Conservation (phyloP, 1,140 invertebrate species). For the Dolichoris vasculosae region DNA sequence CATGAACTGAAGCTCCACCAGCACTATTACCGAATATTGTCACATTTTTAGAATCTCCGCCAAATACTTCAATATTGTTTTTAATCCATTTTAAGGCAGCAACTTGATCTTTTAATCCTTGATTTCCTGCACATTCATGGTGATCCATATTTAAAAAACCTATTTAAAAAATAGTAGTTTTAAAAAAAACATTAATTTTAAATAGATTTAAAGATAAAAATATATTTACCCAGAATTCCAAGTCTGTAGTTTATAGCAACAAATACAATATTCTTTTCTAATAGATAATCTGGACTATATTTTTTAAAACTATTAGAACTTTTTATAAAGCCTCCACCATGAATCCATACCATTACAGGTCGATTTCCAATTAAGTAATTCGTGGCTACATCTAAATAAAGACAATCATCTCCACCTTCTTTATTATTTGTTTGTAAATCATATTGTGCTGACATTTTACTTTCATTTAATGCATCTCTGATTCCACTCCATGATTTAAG, state of each 20-base stretch:
- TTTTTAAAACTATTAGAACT: slow-evolving; percentile 71
- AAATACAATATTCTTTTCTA: slow-evolving; percentile 76
- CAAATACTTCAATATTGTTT: slow-evolving; percentile 61
- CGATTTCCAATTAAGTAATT: slow-evolving; percentile 75
- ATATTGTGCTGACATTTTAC: slow-evolving; percentile 50
- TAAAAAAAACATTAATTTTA: slow-evolving; percentile 16
- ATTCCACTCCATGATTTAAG: slow-evolving; percentile 59
- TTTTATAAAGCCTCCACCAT: slow-evolving; percentile 79
- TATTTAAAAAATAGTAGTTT: slow-evolving; percentile 28
- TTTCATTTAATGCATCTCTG: slow-evolving; percentile 56
- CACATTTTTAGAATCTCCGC: slow-evolving; percentile 60
- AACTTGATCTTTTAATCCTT: slow-evolving; percentile 60
- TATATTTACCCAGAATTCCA: slow-evolving; percentile 74
- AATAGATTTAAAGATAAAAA: not conserved
- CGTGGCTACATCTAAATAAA: slow-evolving; percentile 87
- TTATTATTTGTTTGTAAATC: slow-evolving; percentile 55
- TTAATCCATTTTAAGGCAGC: slow-evolving; percentile 59
- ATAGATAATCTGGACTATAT: slow-evolving; percentile 75
- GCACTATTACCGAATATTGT: slow-evolving; percentile 60
- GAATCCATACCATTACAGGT: slow-evolving; percentile 83
- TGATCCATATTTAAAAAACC: slow-evolving; percentile 62
- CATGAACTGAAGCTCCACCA: slow-evolving; percentile 55
- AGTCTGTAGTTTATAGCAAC: slow-evolving; percentile 79
- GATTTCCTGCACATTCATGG: slow-evolving; percentile 59
- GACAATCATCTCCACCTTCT: slow-evolving; percentile 82